phyloP scores from a whole-genome alignment of 2,888 invertebrate genomes.

The Thymelicus acteon region DNA sequence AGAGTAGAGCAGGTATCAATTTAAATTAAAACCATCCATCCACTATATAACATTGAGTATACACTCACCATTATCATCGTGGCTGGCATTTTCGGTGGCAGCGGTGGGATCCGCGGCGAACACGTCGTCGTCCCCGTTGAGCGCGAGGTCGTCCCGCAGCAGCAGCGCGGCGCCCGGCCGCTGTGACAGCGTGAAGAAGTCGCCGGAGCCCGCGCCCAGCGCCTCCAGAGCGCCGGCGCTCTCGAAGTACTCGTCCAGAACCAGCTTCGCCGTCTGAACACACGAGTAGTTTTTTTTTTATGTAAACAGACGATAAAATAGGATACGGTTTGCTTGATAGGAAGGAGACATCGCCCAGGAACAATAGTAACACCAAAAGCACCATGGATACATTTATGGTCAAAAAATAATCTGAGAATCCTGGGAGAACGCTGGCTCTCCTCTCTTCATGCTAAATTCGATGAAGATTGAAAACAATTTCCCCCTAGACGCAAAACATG shows the following conservation, averaged over 20 bases:
- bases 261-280: constrained; percentile 92
- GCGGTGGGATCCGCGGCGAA: constrained; percentile 48
- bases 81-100: not conserved
- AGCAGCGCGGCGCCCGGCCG: constrained; percentile 79
- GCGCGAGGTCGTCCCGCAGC: constrained; percentile 73
- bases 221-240: constrained; percentile 79
- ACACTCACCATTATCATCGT: not conserved
- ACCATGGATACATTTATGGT: no score
- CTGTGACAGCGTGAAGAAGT: constrained; percentile 83
- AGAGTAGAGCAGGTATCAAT: not conserved
- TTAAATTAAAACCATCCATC: no score
- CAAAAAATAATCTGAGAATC: no score
- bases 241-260: constrained; percentile 93
- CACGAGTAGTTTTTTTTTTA: not conserved
- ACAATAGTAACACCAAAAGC: no score
- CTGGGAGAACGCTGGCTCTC: no score
- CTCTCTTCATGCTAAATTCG: no score
- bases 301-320: no score
- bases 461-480: no score
- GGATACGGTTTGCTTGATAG: no score
- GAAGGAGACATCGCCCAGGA: no score
- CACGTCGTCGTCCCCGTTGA: constrained; percentile 80
- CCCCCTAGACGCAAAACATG: no score
- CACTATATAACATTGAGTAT: no score
- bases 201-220: constrained; percentile 78